Percentiles rank a stretch among this genome's conserved stretches.
These are phyloP conservation scores for rabbit (Oryctolagus cuniculus) DNA, from an alignment of 2,113 vertebrate genomes.

Conservation along the genomic window mOryCun1.1 NC_091433.1:67534001-67534500, in stretches of 20 bases:
- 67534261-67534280: neutral
- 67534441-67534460: too few relatives aligned
- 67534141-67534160: constrained; percentile 7
- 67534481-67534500: too few relatives aligned
- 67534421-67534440: too few relatives aligned
- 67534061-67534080: constrained; percentile 40
- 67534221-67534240: neutral
- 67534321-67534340: accelerated
- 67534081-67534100: constrained; percentile 59
- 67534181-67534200: neutral
- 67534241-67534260: accelerated
- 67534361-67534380: too few relatives aligned
- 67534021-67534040: constrained; percentile 57
- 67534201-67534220: neutral
- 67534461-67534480: too few relatives aligned
- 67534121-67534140: neutral
- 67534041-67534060: neutral
- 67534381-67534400: too few relatives aligned
- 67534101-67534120: constrained; percentile 54
- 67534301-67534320: neutral
- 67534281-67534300: neutral
- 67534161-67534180: neutral
- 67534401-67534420: too few relatives aligned
- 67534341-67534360: neutral
- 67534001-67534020: neutral